Percentiles rank a stretch among this genome's conserved stretches.
phyloP scores from a whole-genome alignment of 2,113 vertebrate species.

The Cyrtonyx montezumae region DNA sequence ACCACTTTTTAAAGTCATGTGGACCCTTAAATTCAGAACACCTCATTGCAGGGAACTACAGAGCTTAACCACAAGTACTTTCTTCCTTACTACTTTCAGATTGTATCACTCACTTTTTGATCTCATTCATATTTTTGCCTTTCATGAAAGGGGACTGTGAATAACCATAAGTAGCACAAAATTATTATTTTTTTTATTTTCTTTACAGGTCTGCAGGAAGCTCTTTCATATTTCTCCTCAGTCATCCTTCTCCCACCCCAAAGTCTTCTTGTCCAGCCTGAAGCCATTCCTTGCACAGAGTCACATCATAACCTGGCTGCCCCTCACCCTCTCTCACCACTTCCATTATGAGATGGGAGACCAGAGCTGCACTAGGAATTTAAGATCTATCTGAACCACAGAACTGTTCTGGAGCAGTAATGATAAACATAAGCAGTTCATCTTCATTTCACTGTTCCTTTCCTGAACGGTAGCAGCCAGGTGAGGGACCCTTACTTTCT shows the following conservation, averaged over 20 bases:
- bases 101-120: background rate
- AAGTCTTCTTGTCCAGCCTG: background rate
- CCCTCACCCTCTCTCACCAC: fast-evolving
- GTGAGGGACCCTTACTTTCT: background rate
- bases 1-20: background rate
- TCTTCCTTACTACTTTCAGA: background rate
- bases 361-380: fast-evolving
- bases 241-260: background rate
- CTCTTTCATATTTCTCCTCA: fast-evolving
- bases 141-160: background rate
- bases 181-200: background rate
- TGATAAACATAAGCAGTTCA: background rate
- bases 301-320: background rate
- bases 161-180: background rate
- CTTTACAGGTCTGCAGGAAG: background rate
- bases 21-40: background rate
- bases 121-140: background rate
- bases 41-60: too few relatives aligned
- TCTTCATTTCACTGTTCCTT: background rate
- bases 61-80: background rate
- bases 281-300: background rate
- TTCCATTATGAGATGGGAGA: background rate
- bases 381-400: background rate
- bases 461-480: background rate
- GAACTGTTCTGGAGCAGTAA: background rate